These are phyloP conservation scores for Blastomussa wellsi DNA, from an alignment of 92 coral and sea anemone species.

Conservation along the genomic window DNA sequence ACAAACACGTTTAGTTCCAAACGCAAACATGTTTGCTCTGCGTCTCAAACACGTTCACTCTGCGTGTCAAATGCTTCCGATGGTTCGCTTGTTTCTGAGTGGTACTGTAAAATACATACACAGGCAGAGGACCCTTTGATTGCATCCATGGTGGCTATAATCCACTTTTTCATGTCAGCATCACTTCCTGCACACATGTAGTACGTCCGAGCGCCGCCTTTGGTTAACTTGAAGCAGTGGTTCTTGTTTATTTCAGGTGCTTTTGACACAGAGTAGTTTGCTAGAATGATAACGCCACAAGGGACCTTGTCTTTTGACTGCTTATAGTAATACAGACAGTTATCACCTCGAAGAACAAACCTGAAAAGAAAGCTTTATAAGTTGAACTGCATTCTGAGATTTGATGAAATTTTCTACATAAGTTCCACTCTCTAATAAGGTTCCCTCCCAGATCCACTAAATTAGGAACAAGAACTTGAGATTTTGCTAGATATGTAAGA, in stretches of 20 bases:
- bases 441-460: not conserved
- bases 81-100: too few relatives aligned
- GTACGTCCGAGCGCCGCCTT: constrained; percentile 92
- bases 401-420: too few relatives aligned
- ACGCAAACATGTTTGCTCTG: too few relatives aligned
- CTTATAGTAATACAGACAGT: constrained; percentile 90
- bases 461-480: too few relatives aligned
- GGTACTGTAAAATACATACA: constrained; percentile 32
- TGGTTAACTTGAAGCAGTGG: constrained; percentile 84
- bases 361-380: constrained; percentile 28
- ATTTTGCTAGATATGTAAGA: too few relatives aligned
- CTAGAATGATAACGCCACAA: constrained; percentile 84
- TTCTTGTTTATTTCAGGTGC: constrained; percentile 78
- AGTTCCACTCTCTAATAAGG: too few relatives aligned
- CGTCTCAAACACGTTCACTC: too few relatives aligned
- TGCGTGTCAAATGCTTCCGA: too few relatives aligned
- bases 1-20: too few relatives aligned
- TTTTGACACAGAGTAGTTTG: constrained; percentile 83
- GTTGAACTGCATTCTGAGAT: too few relatives aligned
- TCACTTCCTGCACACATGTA: constrained; percentile 75
- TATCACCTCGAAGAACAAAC: constrained; percentile 80
- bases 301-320: constrained; percentile 71
- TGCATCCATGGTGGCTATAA: constrained; percentile 87
- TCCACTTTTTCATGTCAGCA: constrained; percentile 82
- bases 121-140: constrained; percentile 48